These are phyloP conservation scores for Geococcyx californianus DNA, from an alignment of 2,113 vertebrate species.

Conservation along the genomic window DNA sequence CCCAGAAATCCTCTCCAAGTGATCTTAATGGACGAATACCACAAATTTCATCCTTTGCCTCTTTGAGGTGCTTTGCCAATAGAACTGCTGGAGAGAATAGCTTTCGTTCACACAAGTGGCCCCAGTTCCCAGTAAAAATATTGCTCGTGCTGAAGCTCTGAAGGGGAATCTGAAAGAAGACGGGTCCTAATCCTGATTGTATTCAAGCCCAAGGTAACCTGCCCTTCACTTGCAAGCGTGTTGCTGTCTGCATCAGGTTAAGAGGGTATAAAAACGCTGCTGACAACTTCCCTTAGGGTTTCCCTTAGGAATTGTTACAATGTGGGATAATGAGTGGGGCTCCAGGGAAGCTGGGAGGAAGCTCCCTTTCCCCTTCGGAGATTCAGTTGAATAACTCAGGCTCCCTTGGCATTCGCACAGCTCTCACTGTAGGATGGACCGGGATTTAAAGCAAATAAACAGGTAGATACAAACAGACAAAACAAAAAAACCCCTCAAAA, in stretches of 20 bases:
- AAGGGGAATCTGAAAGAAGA: neutral
- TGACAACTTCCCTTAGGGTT: neutral
- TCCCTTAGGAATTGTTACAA: neutral
- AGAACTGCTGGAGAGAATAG: neutral
- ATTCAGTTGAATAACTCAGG: neutral
- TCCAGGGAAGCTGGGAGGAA: neutral
- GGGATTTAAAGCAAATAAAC: neutral
- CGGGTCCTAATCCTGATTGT: neutral
- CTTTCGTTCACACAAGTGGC: neutral
- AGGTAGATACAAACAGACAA: neutral
- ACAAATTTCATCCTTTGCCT: neutral
- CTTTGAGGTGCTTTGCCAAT: neutral
- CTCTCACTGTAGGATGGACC: neutral
- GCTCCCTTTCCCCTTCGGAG: neutral
- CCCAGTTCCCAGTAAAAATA: slow-evolving; percentile 15
- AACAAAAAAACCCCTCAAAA: neutral
- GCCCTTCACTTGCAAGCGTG: neutral
- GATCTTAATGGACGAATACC: neutral
- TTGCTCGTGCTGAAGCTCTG: neutral
- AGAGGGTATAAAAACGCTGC: neutral
- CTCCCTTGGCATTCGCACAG: neutral
- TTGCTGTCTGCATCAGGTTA: neutral
- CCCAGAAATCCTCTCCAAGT: neutral
- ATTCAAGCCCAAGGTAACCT: neutral
- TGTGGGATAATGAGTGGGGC: neutral